A percentile compares a stretch with the other conserved stretches of the same genome.
These are phyloP conservation scores for Oopsacas minuta DNA, from an alignment of 37 sponge, comb jelly and placozoan species.

Conservation along the genomic window DNA sequence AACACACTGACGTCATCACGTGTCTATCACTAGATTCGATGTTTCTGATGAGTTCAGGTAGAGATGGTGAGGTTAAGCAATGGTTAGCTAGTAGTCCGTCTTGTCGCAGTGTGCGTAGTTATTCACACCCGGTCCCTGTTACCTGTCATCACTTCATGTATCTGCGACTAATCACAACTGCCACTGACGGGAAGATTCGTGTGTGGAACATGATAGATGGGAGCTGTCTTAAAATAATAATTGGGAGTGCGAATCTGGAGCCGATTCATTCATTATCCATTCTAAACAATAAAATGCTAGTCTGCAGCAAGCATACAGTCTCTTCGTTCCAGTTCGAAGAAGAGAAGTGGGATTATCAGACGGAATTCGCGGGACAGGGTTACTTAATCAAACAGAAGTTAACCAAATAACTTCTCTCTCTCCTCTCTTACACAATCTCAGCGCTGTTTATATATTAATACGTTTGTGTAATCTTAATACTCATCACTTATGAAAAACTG, in stretches of 20 bases:
- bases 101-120: not conserved
- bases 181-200: not conserved
- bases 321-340: not conserved
- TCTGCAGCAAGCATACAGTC: not conserved
- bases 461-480: not conserved
- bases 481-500: not conserved
- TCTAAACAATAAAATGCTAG: not conserved
- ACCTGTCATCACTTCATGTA: not conserved
- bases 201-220: not conserved
- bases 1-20: not conserved
- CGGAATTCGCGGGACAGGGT: not conserved
- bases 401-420: not conserved
- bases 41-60: not conserved
- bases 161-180: not conserved
- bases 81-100: not conserved
- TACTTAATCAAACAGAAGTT: not conserved
- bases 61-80: not conserved
- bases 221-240: not conserved
- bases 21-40: not conserved
- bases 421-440: too few species aligned
- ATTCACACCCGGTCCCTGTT: not conserved
- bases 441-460: too few species aligned
- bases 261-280: not conserved
- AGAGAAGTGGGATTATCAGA: slow-evolving; percentile 16
- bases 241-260: not conserved